A percentile compares a stretch with the other conserved stretches of the same genome.
These are phyloP conservation scores for Episyrphus balteatus DNA, from an alignment of 1,140 invertebrate species.

Conservation along the genomic window DNA sequence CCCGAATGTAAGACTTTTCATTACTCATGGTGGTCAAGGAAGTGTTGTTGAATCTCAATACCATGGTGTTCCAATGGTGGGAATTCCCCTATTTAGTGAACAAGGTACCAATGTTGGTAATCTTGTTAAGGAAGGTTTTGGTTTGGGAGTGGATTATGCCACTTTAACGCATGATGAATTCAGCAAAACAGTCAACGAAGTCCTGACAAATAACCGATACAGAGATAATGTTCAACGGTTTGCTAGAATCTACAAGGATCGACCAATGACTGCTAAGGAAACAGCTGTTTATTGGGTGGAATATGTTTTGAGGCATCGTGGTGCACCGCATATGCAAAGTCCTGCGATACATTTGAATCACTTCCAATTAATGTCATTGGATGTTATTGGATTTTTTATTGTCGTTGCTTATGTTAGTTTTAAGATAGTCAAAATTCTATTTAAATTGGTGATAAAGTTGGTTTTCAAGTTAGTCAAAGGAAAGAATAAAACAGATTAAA, in stretches of 20 bases:
- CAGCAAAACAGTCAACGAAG: background rate
- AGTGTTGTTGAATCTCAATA: constrained; percentile 57
- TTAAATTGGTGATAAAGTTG: too few species aligned
- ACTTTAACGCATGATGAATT: constrained; percentile 27
- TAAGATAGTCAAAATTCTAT: too few species aligned
- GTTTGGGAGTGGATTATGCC: constrained; percentile 25
- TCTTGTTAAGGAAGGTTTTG: constrained; percentile 36
- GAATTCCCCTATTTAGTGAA: constrained; percentile 53
- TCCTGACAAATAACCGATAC: constrained; percentile 13
- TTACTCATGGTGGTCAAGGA: constrained; percentile 60
- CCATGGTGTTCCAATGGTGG: constrained; percentile 56
- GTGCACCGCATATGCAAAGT: too few species aligned
- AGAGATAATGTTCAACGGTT: constrained; percentile 4
- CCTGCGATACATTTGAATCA: too few species aligned
- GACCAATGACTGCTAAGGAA: constrained; percentile 17
- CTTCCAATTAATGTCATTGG: too few species aligned
- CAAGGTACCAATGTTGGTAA: constrained; percentile 44
- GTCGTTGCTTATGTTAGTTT: too few species aligned
- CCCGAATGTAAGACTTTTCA: constrained; percentile 48
- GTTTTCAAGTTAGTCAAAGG: too few species aligned
- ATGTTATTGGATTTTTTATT: too few species aligned
- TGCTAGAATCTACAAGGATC: constrained; percentile 22
- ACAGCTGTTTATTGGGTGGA: too few species aligned
- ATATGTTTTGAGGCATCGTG: too few species aligned
- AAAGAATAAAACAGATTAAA: too few species aligned